A percentile compares a stretch with the other conserved stretches of the same genome.
Conservation (phyloP, 2,888 invertebrate genomes). For the Rhingia campestris region DNA sequence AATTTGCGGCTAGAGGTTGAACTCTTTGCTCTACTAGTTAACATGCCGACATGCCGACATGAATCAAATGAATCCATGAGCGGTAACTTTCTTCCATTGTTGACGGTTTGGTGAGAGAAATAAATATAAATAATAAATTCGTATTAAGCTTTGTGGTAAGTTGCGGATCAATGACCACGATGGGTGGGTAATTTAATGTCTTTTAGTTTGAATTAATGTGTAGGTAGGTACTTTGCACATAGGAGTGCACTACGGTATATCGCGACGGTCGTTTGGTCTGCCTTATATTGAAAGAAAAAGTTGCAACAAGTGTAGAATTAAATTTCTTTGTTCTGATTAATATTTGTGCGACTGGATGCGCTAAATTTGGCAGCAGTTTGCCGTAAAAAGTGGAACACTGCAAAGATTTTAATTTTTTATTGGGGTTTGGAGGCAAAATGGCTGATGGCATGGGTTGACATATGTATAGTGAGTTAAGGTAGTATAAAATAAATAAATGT, state of each 20-base stretch:
- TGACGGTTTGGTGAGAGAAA: not conserved
- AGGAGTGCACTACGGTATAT: not conserved
- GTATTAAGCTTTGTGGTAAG: not conserved
- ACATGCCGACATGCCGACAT: conserved; percentile 14
- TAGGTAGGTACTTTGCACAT: no score
- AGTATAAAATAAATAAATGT: no score
- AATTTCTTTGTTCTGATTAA: conserved; percentile 35
- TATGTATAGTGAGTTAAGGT: no score
- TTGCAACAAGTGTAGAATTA: conserved; percentile 4
- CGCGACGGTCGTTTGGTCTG: not conserved
- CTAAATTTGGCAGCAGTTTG: no score
- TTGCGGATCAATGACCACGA: conserved; percentile 8
- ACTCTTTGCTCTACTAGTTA: conserved; percentile 16
- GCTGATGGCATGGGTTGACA: no score
- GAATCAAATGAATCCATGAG: not conserved
- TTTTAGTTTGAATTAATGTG: not conserved
- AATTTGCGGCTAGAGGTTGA: conserved; percentile 7
- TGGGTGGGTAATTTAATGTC: not conserved
- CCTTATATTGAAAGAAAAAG: conserved; percentile 9
- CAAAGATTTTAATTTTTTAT: no score
- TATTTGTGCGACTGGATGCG: not conserved
- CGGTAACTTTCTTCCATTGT: conserved; percentile 20
- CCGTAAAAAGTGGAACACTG: no score
- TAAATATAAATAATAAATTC: not conserved
- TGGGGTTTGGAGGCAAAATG: no score